phyloP scores from a whole-genome alignment of 2,888 invertebrate genomes.

The Heliconius charithonia region DNA sequence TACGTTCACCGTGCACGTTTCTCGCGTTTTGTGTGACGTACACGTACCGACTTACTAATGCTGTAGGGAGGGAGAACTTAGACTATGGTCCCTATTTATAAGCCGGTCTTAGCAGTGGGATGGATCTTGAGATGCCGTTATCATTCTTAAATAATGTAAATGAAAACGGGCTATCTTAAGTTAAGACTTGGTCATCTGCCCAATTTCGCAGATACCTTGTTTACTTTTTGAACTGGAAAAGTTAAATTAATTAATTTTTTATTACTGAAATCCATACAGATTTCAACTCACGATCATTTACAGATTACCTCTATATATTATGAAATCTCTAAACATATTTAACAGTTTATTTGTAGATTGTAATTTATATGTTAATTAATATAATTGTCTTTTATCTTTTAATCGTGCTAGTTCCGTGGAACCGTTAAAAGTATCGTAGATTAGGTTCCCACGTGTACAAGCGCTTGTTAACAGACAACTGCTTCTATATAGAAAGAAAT shows the following conservation, averaged over 20 bases:
- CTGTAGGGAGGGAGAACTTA: too few species aligned
- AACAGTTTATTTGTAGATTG: conserved; percentile 2
- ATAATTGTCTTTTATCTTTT: conserved; percentile 15
- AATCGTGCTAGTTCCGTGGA: background rate
- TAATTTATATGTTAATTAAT: background rate
- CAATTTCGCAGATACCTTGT: too few species aligned
- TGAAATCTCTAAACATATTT: background rate
- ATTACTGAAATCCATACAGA: too few species aligned
- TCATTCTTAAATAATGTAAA: too few species aligned
- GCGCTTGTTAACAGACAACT: background rate
- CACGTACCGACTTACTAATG: background rate
- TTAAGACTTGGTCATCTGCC: too few species aligned
- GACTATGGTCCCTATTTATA: too few species aligned
- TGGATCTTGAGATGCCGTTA: too few species aligned
- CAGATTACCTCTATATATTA: background rate
- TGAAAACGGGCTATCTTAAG: too few species aligned
- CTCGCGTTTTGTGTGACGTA: conserved; percentile 8
- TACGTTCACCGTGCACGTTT: conserved; percentile 4
- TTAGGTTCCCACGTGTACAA: background rate
- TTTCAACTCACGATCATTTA: too few species aligned
- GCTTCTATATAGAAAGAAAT: background rate
- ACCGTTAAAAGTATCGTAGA: background rate
- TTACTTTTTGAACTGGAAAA: too few species aligned
- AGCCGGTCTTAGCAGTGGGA: too few species aligned
- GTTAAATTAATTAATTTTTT: too few species aligned